Evolutionary conservation across 2,797 vertebrate species (phyloP).

Genomic region (Anniella stebbinsi): DNA sequence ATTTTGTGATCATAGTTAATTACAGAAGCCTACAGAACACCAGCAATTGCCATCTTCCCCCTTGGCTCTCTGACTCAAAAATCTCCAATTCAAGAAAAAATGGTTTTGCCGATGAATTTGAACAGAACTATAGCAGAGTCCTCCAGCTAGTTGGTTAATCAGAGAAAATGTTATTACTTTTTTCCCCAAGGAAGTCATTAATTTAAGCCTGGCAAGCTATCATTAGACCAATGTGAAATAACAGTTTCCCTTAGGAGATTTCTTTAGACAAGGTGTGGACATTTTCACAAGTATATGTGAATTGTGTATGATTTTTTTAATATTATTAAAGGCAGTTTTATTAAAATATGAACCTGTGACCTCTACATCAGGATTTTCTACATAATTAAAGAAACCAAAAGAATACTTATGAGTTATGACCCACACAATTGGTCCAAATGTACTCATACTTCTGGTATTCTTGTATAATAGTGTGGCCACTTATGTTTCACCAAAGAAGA

Average conservation of each 20-base stretch:
- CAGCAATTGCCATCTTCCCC: conserved; percentile 59
- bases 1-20: conserved; percentile 62
- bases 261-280: neutral
- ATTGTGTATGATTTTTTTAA: conserved; percentile 10
- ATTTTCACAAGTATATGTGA: conserved; percentile 40
- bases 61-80: conserved; percentile 51
- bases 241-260: conserved; percentile 67
- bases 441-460: neutral
- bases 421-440: neutral
- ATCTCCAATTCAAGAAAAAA: conserved; percentile 68
- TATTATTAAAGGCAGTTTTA: conserved; percentile 20
- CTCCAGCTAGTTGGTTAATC: conserved; percentile 74
- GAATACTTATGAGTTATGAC: neutral
- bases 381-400: conserved; percentile 8
- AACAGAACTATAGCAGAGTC: conserved; percentile 66
- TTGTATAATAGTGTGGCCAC: neutral
- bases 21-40: conserved; percentile 61
- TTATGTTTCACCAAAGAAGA: neutral
- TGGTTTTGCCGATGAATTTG: conserved; percentile 69
- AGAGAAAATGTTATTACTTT: conserved; percentile 76
- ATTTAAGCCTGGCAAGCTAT: conserved; percentile 65
- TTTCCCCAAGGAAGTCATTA: conserved; percentile 70
- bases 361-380: neutral
- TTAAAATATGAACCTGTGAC: conserved; percentile 17
- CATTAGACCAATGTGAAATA: conserved; percentile 69